Base-by-base conservation (phyloP, 2,888 invertebrate genomes). In the Malthinus flaveolus region DNA sequence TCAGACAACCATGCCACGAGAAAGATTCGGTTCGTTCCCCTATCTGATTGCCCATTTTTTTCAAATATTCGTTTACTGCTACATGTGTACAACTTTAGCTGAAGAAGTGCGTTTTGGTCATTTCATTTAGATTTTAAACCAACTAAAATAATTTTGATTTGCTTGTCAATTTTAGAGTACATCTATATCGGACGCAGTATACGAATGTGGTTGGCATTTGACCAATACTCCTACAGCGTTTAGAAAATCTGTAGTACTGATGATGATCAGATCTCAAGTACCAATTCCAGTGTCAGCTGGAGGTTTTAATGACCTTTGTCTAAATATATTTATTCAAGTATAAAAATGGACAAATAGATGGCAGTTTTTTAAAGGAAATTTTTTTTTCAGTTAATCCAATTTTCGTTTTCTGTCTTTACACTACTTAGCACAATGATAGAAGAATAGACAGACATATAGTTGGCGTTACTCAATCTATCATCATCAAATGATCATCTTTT, bases 51-150 rank as follows among this genome's bases (percentile, higher is more conserved):
- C 35, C 0, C 52, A 52, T 12, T 1, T 52, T 1, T 7, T 10
- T 8, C 31, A 46, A 32, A 15, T 52, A 10, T 35, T 45, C 13
- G 35, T 46, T 13, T 52, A 52, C 10, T 52, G 52, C 12, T 52
- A 52, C 35, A 35, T 52, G 46, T 44, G 52, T 1, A 45, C 31
- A 7, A 45, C 44, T 9, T 35, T 52, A 11, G 10, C 35, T 31
- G 1, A 13, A 15, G 45, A 46, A 13, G 46, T 51, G 34, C 42
- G 34, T 39, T 34, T 11, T 1, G 12, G 3, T 42, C 13, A 42
- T 5, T 42, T 42, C 11, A 42, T 42, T 42, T 13, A n/a, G n/a
- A n/a, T n/a, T n/a, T n/a, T n/a, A n/a, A n/a, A n/a, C n/a, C n/a
- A n/a, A n/a, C n/a, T n/a, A n/a, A n/a, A 1, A 33, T 33, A 33